Conservation (phyloP, 2,888 invertebrate genomes). For the Drosophila kuntzei region DNA sequence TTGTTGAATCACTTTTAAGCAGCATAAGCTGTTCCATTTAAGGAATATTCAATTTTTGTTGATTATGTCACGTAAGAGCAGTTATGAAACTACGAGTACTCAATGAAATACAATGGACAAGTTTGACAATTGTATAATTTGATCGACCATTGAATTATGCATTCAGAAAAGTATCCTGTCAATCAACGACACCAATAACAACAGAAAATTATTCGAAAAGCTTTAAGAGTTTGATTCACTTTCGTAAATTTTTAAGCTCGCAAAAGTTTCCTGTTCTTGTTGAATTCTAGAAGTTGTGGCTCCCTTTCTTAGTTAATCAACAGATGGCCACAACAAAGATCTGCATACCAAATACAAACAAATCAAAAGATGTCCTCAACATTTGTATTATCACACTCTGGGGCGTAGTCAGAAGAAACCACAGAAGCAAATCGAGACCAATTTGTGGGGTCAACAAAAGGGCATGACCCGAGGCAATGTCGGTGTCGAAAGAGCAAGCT, state of each 20-base stretch:
- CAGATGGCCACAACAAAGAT: constrained; percentile 54
- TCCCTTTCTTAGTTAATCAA: constrained; percentile 20
- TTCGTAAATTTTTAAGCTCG: too few species aligned
- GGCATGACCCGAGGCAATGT: constrained; percentile 29
- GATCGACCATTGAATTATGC: constrained; percentile 10
- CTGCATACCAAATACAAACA: constrained; percentile 9
- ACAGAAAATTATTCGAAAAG: neutral
- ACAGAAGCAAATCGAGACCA: constrained; percentile 21
- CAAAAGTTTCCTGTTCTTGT: neutral
- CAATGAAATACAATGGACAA: neutral
- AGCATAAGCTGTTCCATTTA: constrained; percentile 24
- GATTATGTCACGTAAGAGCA: constrained; percentile 41
- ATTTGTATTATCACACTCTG: constrained; percentile 40
- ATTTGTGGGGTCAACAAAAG: constrained; percentile 48
- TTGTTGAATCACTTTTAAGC: neutral
- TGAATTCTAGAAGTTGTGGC: neutral
- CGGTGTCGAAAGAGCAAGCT: neutral
- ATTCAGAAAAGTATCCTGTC: neutral
- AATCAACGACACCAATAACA: neutral
- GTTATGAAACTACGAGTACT: constrained; percentile 12
- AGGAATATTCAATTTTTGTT: constrained; percentile 29
- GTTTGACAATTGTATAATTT: constrained; percentile 9
- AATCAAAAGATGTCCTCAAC: constrained; percentile 28
- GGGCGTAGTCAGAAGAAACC: constrained; percentile 11
- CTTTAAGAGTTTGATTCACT: neutral